Evolutionary conservation across 2,888 invertebrate genomes (phyloP).

Genomic region (Lycaena phlaeas): DNA sequence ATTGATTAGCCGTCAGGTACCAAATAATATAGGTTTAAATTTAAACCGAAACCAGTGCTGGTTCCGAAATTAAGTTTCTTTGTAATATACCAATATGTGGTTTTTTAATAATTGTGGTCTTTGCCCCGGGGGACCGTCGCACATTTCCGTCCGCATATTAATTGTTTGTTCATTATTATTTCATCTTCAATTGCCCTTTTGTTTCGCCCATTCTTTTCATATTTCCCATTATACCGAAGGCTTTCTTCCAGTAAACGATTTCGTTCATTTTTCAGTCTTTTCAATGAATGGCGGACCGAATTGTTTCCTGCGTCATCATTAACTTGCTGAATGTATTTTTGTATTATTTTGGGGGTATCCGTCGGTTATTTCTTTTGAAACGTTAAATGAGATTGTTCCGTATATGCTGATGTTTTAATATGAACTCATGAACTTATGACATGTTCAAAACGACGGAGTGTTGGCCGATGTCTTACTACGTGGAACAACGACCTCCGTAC

Average conservation of each 20-base stretch:
- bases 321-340: constrained; percentile 44
- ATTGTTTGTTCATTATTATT: constrained; percentile 71
- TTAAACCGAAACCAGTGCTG: too few relatives aligned
- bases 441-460: too few relatives aligned
- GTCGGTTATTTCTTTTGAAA: constrained; percentile 28
- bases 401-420: constrained; percentile 10
- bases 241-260: constrained; percentile 59
- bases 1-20: too few relatives aligned
- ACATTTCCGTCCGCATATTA: constrained; percentile 52
- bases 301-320: constrained; percentile 63
- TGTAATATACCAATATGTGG: too few relatives aligned
- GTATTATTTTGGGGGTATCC: constrained; percentile 20
- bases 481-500: too few relatives aligned
- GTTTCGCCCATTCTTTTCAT: constrained; percentile 55
- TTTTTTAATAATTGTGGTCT: constrained; percentile 6
- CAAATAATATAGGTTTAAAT: too few relatives aligned
- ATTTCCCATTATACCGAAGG: constrained; percentile 55
- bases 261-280: constrained; percentile 55
- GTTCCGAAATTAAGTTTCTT: too few relatives aligned
- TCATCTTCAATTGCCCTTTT: constrained; percentile 71
- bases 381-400: constrained; percentile 14
- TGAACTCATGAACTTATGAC: too few relatives aligned
- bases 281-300: constrained; percentile 44
- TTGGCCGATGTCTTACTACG: too few relatives aligned
- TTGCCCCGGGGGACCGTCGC: constrained; percentile 1